Percentiles rank a stretch among this genome's conserved stretches.
phyloP scores from a whole-genome alignment of 1,140 invertebrate species.

The Ostrea denselamellosa region DNA sequence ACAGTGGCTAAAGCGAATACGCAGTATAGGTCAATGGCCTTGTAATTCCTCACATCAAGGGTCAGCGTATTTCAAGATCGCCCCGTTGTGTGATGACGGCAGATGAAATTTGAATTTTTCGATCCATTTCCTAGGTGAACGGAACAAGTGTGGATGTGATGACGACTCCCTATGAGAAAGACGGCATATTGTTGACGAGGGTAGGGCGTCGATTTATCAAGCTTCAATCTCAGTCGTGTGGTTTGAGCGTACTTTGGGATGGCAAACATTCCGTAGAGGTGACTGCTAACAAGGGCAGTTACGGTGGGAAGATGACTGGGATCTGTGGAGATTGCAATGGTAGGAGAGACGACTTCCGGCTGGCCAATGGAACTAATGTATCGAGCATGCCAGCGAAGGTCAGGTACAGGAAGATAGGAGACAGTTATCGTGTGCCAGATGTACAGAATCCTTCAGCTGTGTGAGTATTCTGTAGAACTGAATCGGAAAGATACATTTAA shows the following conservation, averaged over 20 bases:
- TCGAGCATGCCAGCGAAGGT: conserved; percentile 19
- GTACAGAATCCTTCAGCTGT: background rate
- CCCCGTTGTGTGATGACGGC: too few species aligned
- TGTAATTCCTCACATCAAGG: background rate
- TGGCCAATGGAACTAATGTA: conserved; percentile 56
- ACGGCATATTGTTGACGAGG: background rate
- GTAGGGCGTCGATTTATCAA: background rate
- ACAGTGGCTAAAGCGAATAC: background rate
- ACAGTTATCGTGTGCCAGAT: conserved; percentile 54
- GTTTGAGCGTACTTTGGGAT: conserved; percentile 48
- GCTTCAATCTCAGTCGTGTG: conserved; percentile 13
- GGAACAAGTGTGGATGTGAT: background rate
- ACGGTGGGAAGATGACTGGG: conserved; percentile 30
- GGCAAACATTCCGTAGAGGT: conserved; percentile 35
- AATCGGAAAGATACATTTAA: background rate
- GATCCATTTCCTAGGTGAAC: background rate
- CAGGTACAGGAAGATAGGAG: conserved; percentile 56
- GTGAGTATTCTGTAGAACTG: background rate
- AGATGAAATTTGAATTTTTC: background rate
- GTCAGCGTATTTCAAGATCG: too few species aligned
- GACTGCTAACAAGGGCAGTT: background rate
- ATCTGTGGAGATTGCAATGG: conserved; percentile 41
- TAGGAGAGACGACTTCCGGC: conserved; percentile 52
- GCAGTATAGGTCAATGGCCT: background rate
- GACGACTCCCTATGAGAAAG: background rate